phyloP scores from a whole-genome alignment of 2,113 vertebrate species.

The Sorex araneus region DNA sequence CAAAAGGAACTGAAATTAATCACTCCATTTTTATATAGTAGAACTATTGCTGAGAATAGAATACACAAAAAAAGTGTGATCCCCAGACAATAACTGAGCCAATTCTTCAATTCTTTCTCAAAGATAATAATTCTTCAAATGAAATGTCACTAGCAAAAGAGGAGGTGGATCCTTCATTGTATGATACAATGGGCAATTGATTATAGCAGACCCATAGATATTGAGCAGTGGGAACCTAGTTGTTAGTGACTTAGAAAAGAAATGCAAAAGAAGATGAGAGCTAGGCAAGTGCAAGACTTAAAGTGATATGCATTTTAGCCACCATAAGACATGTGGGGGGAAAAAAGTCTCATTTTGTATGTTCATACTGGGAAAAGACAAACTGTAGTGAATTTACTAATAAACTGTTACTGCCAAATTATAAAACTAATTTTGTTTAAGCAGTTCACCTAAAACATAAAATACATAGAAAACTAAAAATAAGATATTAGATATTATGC shows the following conservation, averaged over 20 bases:
- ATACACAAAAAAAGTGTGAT: neutral
- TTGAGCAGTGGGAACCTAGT: neutral
- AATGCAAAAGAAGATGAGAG: neutral
- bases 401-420: neutral
- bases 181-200: neutral
- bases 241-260: neutral
- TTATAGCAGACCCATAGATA: neutral
- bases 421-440: no score
- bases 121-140: conserved; percentile 12
- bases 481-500: no score
- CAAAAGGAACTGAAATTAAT: neutral
- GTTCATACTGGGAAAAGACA: neutral
- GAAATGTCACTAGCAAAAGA: conserved; percentile 3
- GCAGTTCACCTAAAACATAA: no score
- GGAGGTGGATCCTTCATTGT: neutral
- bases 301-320: neutral
- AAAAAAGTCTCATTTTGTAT: neutral
- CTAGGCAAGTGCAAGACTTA: neutral
- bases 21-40: neutral
- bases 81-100: neutral
- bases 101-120: neutral
- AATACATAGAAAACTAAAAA: no score
- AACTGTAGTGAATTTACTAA: neutral
- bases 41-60: neutral
- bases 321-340: neutral